Evolutionary conservation across 2,797 vertebrate genomes (phyloP).

Genomic region (Spinus olivaceus): DNA sequence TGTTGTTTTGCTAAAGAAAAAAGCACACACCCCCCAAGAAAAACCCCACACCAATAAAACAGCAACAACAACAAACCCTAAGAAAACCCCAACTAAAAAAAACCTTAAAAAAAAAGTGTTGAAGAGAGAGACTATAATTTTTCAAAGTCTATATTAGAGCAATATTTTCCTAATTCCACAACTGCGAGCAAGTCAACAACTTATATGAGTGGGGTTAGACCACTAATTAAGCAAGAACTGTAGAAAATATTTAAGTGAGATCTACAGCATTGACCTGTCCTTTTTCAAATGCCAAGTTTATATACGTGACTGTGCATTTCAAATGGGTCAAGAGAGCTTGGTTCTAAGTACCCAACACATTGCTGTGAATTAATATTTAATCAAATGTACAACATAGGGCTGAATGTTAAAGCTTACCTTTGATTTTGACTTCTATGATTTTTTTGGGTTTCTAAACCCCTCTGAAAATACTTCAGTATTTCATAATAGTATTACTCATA

Average conservation of each 20-base stretch:
- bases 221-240: background rate
- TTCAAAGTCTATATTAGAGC: background rate
- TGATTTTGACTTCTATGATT: constrained; percentile 22
- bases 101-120: background rate
- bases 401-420: constrained; percentile 42
- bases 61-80: fast-evolving
- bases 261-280: constrained; percentile 2
- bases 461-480: constrained; percentile 5
- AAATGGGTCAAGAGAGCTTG: constrained; percentile 31
- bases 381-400: constrained; percentile 25
- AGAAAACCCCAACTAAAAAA: background rate
- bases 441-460: constrained; percentile 4
- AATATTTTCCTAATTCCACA: background rate
- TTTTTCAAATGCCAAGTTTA: constrained; percentile 36
- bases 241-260: background rate
- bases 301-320: constrained; percentile 34
- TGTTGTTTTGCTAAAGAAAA: background rate
- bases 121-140: background rate
- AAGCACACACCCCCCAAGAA: fast-evolving
- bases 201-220: background rate
- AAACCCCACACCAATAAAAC: background rate
- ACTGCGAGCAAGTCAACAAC: background rate
- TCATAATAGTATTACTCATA: constrained; percentile 4
- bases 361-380: constrained; percentile 63
- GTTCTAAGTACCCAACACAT: constrained; percentile 6